Base-by-base conservation (phyloP, 2,113 vertebrate species). In the Malaclemys terrapin region DNA sequence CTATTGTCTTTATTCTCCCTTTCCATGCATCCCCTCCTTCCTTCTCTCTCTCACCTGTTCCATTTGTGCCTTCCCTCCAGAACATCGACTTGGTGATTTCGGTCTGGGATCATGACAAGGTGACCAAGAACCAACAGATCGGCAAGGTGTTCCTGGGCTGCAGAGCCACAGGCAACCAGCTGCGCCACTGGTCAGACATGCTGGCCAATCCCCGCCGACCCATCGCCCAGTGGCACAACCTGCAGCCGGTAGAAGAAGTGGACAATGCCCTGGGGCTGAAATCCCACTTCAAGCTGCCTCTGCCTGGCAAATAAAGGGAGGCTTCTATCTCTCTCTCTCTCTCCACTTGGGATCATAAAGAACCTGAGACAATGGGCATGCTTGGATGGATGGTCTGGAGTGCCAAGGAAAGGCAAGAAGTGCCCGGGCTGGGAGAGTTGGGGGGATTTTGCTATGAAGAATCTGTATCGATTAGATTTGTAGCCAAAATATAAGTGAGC, bases 121-220 rank as follows among this genome's bases (percentile, higher is more conserved):
- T 99, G 96, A 98, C 98, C 89, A 98, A 98, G 93, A 99, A 99
- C 0, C 99, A 99, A 45, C 98, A 98, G 89, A 99, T 99, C 0
- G 99, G 99, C 57, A 99, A 99, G 93, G 98, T 99, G 85, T 98
- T 99, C 19, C 98, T 99, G 82, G 99, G 99, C 57, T 99, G 98
- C 1, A 98, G 98, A 16, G 98, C 98, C 3, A 96, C 98, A 0
- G 99, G 99, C 54, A 99, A 99, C 91, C 99, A 99, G 91, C 98
- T 99, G 95, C 95, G 98, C 80, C 99, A 99, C 96, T 99, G 99
- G 99, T 99, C 99, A 0, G 99, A 99, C 98, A 99, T 99, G 99
- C 97, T 99, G 96, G 98, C 99, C 93, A 99, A 99, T 93, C 99
- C 99, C 0, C 98, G 99, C 72, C 97, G 99, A 79, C 99, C 99